A percentile compares a stretch with the other conserved stretches of the same genome.
These are phyloP conservation scores for Misgurnus anguillicaudatus DNA, from an alignment of 2,113 vertebrate species.

Conservation along the genomic window DNA sequence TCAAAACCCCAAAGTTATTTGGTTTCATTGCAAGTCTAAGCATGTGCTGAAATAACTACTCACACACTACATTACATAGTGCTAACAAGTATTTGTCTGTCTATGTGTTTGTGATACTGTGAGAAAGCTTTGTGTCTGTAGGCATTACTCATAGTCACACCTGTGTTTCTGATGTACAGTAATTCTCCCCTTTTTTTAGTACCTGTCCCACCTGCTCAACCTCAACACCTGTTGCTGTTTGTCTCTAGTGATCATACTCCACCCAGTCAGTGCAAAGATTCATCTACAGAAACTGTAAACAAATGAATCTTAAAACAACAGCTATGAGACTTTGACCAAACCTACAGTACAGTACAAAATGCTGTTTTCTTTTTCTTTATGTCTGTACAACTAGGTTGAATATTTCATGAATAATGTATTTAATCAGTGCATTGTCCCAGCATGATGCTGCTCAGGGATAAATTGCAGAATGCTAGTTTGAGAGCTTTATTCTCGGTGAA, in stretches of 20 bases:
- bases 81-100: too few species aligned
- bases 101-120: too few species aligned
- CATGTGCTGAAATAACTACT: too few species aligned
- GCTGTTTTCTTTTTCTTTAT: background rate
- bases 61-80: too few species aligned
- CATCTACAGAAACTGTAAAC: constrained; percentile 44
- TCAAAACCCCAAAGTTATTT: too few species aligned
- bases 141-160: background rate
- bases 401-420: constrained; percentile 50
- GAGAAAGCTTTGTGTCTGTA: background rate
- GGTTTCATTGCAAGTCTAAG: too few species aligned
- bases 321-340: constrained; percentile 14
- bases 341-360: background rate
- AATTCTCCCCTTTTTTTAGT: background rate
- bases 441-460: constrained; percentile 10
- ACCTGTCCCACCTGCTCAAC: constrained; percentile 7
- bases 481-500: background rate
- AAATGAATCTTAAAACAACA: constrained; percentile 46
- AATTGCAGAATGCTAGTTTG: constrained; percentile 25
- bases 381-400: constrained; percentile 8
- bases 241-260: background rate
- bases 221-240: constrained; percentile 23
- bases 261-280: constrained; percentile 11
- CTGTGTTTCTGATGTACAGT: background rate
- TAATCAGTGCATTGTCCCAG: constrained; percentile 50